phyloP scores from a whole-genome alignment of 2,888 invertebrate genomes.

The Ochropacha duplaris region DNA sequence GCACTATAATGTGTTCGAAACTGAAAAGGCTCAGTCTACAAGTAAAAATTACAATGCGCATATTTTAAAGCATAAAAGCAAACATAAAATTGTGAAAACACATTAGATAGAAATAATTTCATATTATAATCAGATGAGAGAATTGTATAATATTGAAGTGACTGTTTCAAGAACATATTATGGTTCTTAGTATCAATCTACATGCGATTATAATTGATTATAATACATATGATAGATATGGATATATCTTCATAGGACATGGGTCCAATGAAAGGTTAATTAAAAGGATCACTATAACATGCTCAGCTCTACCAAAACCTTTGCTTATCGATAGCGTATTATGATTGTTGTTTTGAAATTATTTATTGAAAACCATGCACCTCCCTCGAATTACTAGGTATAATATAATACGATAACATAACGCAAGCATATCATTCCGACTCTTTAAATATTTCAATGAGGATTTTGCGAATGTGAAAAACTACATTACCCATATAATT shows the following conservation, averaged over 20 bases:
- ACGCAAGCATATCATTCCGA: constrained; percentile 28
- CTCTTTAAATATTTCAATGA: constrained; percentile 42
- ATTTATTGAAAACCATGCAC: constrained; percentile 35
- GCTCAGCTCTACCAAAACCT: background rate
- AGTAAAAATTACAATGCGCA: constrained; percentile 5
- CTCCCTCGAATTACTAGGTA: constrained; percentile 24
- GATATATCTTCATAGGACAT: no score
- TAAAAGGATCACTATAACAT: background rate
- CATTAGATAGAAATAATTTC: background rate
- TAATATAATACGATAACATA: constrained; percentile 14
- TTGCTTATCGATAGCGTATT: background rate
- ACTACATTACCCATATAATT: background rate
- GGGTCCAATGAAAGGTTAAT: background rate
- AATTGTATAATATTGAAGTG: background rate
- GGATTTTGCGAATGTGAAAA: constrained; percentile 16
- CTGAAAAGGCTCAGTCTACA: constrained; percentile 4
- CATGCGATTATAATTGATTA: background rate
- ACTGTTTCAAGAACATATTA: no score
- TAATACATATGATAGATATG: no score
- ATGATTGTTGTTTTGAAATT: background rate
- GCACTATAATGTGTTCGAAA: background rate
- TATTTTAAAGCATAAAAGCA: background rate
- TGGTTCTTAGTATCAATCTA: no score
- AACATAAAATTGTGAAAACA: background rate
- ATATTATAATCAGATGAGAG: background rate